Conservation (phyloP, 2,797 vertebrate species). For the Mionectes olivaceus region DNA sequence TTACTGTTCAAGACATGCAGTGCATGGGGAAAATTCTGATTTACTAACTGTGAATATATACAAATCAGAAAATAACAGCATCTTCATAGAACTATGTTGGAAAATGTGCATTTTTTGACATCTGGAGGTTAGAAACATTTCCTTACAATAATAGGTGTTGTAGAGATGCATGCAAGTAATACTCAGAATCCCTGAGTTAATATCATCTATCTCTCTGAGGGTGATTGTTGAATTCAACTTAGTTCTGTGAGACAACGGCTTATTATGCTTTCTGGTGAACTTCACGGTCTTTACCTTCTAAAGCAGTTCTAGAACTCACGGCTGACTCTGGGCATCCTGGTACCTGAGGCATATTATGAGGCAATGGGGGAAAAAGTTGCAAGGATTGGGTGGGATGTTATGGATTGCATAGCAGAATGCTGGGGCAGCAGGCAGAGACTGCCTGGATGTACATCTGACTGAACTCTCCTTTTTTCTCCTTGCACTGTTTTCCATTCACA, state of each 20-base stretch:
- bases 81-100: not conserved
- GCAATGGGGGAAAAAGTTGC: not conserved
- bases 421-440: not conserved
- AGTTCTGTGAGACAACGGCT: not conserved
- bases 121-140: not conserved
- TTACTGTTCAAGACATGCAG: not conserved
- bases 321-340: not conserved
- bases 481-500: not conserved
- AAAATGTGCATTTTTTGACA: not conserved
- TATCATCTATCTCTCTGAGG: not conserved
- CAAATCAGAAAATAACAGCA: not conserved
- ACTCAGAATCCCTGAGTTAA: not conserved
- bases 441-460: not conserved
- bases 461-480: not conserved
- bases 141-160: not conserved
- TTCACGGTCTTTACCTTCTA: not conserved
- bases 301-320: not conserved
- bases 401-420: not conserved
- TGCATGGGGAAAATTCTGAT: not conserved
- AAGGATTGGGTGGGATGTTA: not conserved
- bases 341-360: not conserved
- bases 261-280: rapidly evolving
- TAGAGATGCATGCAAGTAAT: not conserved
- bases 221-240: not conserved
- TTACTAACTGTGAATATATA: not conserved